Conservation (phyloP, 2,888 invertebrate species). For the Cynaeus angustus region DNA sequence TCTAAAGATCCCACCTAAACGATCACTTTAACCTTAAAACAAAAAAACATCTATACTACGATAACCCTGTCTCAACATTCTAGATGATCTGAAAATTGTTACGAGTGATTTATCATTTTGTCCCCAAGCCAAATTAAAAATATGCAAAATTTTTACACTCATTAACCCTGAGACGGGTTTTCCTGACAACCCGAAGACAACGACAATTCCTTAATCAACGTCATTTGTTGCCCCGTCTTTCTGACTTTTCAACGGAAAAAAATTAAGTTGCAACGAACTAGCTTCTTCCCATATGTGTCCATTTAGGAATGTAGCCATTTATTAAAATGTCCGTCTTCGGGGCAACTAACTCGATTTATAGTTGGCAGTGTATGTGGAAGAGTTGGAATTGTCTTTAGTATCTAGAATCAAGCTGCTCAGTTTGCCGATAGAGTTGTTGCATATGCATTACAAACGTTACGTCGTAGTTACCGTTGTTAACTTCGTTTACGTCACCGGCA, state of each 20-base stretch:
- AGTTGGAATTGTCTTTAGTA: slow-evolving; percentile 54
- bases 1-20: too few species aligned
- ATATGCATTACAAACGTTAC: slow-evolving; percentile 56
- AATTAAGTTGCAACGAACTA: slow-evolving; percentile 27
- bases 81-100: too few species aligned
- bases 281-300: slow-evolving; percentile 38
- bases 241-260: slow-evolving; percentile 14
- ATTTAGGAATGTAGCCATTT: slow-evolving; percentile 42
- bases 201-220: slow-evolving; percentile 15
- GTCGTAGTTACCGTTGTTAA: slow-evolving; percentile 52
- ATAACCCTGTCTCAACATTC: too few species aligned
- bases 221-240: slow-evolving; percentile 8
- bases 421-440: slow-evolving; percentile 55
- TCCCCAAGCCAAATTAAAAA: too few species aligned
- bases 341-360: slow-evolving; percentile 51
- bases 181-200: not conserved
- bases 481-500: slow-evolving; percentile 52
- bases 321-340: slow-evolving; percentile 48
- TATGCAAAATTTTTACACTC: too few species aligned
- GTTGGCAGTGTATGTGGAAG: slow-evolving; percentile 51
- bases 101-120: too few species aligned
- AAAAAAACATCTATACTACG: too few species aligned
- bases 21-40: too few species aligned
- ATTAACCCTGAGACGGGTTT: too few species aligned
- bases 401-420: slow-evolving; percentile 51